Evolutionary conservation across 2,113 vertebrate species (phyloP).

Genomic region (Oreochromis niloticus): DNA sequence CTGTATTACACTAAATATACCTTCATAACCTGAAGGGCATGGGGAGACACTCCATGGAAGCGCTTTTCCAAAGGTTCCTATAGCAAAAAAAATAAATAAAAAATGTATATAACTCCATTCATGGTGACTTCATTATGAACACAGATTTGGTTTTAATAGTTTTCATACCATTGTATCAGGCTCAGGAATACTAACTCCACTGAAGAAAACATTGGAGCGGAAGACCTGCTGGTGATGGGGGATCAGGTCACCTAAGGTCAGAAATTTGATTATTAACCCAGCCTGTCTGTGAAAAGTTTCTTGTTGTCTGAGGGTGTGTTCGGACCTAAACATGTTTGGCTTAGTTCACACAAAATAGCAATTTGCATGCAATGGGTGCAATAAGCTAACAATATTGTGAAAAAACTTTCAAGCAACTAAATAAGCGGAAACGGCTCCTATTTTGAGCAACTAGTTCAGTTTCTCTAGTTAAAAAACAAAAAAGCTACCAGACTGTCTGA

Average conservation of each 20-base stretch:
- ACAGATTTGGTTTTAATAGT: not conserved
- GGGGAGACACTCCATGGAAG: constrained; percentile 53
- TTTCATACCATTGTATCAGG: constrained; percentile 70
- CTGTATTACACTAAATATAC: constrained; percentile 4
- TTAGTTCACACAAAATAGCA: not conserved
- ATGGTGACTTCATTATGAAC: not conserved
- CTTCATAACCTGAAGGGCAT: constrained; percentile 73
- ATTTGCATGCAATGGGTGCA: not conserved
- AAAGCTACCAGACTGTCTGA: not conserved
- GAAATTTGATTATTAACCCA: not conserved
- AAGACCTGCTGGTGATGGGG: constrained; percentile 78
- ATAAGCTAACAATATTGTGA: not conserved
- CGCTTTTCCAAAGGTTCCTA: constrained; percentile 76
- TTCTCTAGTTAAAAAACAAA: not conserved
- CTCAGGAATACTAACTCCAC: constrained; percentile 76
- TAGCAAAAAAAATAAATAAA: not conserved
- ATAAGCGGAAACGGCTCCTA: not conserved
- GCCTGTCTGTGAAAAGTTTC: not conserved
- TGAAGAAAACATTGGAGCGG: constrained; percentile 77
- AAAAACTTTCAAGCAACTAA: not conserved
- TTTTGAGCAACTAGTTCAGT: not conserved
- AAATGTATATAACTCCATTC: not conserved
- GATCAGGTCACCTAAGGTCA: constrained; percentile 73
- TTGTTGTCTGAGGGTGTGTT: not conserved
- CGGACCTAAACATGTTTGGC: not conserved